These are phyloP conservation scores for Xenopus laevis DNA, from an alignment of 2,113 vertebrate genomes.

Conservation along the genomic window DNA sequence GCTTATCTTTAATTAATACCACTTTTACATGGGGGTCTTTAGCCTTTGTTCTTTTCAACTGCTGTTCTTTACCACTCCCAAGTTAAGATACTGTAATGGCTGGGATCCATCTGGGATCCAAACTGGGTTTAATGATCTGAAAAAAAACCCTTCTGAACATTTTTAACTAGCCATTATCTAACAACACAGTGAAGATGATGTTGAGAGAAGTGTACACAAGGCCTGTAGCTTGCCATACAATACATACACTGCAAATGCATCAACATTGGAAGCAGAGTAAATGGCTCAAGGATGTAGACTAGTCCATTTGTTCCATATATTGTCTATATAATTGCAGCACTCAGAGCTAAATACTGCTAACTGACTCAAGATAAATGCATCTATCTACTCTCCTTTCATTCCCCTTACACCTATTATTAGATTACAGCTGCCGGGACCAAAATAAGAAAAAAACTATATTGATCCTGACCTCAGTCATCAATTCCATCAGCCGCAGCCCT, in stretches of 20 bases:
- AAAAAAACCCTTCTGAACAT: too few relatives aligned
- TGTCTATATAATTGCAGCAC: conserved; percentile 31
- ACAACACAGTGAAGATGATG: too few relatives aligned
- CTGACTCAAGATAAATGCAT: conserved; percentile 38
- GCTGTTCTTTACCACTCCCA: too few relatives aligned
- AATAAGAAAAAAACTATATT: conserved; percentile 53
- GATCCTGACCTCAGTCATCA: conserved; percentile 41
- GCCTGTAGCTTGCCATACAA: neutral
- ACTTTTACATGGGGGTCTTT: too few relatives aligned
- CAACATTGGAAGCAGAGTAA: neutral
- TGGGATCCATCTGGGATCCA: too few relatives aligned
- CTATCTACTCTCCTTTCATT: conserved; percentile 47
- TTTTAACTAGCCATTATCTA: too few relatives aligned
- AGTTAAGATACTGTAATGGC: too few relatives aligned
- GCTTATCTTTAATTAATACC: too few relatives aligned
- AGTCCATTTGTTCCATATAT: conserved; percentile 23
- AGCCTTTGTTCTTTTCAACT: too few relatives aligned
- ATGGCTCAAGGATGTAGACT: neutral
- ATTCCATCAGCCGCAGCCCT: conserved; percentile 19
- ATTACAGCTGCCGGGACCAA: conserved; percentile 44
- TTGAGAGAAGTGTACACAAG: neutral
- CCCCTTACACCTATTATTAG: conserved; percentile 51
- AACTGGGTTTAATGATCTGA: too few relatives aligned
- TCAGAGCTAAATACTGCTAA: conserved; percentile 41
- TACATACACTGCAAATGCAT: neutral